Percentiles rank a stretch among this genome's conserved stretches.
phyloP scores from a whole-genome alignment of 2,888 invertebrate genomes.

The Rotaria socialis region DNA sequence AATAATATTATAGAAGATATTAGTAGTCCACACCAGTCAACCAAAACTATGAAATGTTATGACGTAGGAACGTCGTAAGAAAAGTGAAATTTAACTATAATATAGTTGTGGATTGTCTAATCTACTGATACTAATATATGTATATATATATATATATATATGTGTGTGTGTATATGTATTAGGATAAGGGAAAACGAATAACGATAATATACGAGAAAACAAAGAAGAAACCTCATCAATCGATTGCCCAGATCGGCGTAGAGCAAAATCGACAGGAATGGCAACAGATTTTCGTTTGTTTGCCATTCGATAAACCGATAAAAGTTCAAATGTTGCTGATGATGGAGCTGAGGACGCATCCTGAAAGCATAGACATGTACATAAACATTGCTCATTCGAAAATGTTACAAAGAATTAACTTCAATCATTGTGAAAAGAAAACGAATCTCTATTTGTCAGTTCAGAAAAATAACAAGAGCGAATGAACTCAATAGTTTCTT shows the following conservation, averaged over 20 bases:
- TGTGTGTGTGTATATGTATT: background rate
- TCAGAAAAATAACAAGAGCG: too few species aligned
- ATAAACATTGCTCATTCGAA: background rate
- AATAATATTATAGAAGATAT: background rate
- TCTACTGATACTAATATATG: too few species aligned
- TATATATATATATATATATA: too few species aligned
- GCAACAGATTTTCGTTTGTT: conserved; percentile 32
- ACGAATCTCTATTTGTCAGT: too few species aligned
- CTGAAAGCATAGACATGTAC: background rate
- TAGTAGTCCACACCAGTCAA: background rate
- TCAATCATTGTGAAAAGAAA: too few species aligned
- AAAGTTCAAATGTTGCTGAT: background rate
- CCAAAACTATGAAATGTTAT: background rate
- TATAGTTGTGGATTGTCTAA: background rate
- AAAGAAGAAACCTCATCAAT: background rate
- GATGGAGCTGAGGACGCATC: background rate
- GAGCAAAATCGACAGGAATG: conserved; percentile 4
- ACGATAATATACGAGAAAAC: background rate
- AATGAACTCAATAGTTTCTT: background rate
- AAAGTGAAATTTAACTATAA: background rate
- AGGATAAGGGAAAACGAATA: background rate
- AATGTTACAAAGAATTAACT: too few species aligned
- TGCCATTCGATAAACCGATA: background rate
- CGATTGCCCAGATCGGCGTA: background rate
- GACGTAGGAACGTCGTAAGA: background rate